These are phyloP conservation scores for Hippopotamyrus pictus DNA, from an alignment of 2,797 vertebrate genomes.

Conservation along the genomic window DNA sequence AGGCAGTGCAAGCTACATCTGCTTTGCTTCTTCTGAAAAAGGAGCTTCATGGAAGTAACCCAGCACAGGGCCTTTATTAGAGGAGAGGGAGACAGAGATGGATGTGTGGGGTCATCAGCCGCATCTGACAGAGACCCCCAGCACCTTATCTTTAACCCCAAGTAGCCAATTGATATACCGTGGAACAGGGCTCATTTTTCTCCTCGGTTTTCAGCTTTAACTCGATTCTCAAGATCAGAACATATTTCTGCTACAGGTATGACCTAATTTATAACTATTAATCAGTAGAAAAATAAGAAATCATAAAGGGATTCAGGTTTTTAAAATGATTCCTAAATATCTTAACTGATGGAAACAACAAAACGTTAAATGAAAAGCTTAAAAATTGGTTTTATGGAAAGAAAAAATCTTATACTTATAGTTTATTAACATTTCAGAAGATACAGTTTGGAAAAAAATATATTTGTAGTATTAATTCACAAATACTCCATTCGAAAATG, in stretches of 20 bases:
- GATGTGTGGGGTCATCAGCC: constrained; percentile 76
- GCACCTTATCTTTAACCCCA: constrained; percentile 74
- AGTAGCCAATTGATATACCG: constrained; percentile 84
- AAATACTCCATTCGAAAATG: neutral
- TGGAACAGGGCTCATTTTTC: constrained; percentile 77
- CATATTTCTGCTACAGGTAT: constrained; percentile 39
- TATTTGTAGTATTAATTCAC: neutral
- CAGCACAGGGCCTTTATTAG: constrained; percentile 60
- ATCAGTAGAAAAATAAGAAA: neutral
- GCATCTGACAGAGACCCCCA: constrained; percentile 63
- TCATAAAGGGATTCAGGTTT: neutral
- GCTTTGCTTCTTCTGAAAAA: constrained; percentile 64
- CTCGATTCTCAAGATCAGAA: constrained; percentile 29
- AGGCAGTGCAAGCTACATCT: constrained; percentile 71
- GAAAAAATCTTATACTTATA: neutral
- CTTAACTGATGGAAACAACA: neutral
- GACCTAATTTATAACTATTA: constrained; percentile 42
- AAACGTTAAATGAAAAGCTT: neutral
- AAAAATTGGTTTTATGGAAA: neutral
- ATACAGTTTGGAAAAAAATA: neutral
- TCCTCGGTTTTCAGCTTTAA: constrained; percentile 39
- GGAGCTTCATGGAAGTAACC: constrained; percentile 64
- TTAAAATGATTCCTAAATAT: neutral
- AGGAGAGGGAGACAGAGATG: constrained; percentile 77
- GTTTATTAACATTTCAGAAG: neutral